Evolutionary conservation across 2,888 invertebrate species (phyloP).

Genomic region (Thysanoteuthis rhombus): DNA sequence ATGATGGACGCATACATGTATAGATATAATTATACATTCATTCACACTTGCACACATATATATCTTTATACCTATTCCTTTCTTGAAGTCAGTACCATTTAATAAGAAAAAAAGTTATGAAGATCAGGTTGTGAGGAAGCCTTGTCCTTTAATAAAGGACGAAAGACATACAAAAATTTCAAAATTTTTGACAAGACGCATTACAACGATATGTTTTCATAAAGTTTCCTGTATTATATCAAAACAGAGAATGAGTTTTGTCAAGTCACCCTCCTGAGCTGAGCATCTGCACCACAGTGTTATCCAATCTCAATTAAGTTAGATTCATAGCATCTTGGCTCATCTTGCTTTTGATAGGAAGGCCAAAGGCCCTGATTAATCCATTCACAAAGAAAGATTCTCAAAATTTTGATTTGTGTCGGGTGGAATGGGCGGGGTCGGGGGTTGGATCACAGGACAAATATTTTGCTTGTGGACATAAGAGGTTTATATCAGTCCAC

Average conservation of each 20-base stretch:
- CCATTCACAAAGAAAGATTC: not conserved
- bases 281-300: not conserved
- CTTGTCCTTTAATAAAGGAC: not conserved
- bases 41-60: too few relatives aligned
- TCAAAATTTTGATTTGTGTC: not conserved
- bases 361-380: not conserved
- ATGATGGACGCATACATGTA: too few relatives aligned
- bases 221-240: conserved; percentile 12
- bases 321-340: conserved; percentile 12
- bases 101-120: not conserved
- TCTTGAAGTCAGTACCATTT: not conserved
- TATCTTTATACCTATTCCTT: too few relatives aligned
- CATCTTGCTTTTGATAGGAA: not conserved
- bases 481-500: not conserved
- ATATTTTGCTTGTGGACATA: not conserved
- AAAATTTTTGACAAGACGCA: not conserved
- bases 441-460: not conserved
- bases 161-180: not conserved
- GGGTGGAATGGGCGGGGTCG: not conserved
- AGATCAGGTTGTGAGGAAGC: not conserved
- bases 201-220: conserved; percentile 12
- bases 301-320: not conserved
- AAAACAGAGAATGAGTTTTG: not conserved
- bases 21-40: too few relatives aligned
- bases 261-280: not conserved